Percentiles rank a stretch among this genome's conserved stretches.
Evolutionary conservation across 2,113 vertebrate genomes (phyloP).

Genomic region (Nannospalax galili): DNA sequence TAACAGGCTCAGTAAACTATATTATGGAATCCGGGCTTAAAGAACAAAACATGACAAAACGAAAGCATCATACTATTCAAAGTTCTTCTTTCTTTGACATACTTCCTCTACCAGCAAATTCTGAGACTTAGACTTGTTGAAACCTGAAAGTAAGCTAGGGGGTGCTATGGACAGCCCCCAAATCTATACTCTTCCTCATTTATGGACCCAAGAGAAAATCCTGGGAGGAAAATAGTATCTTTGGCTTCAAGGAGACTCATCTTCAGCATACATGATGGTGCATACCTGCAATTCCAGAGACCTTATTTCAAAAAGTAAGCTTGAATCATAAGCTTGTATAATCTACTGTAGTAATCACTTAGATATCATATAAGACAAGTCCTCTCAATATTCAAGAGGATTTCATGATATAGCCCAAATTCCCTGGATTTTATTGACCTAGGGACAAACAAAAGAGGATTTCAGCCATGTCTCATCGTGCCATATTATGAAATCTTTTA

Average conservation of each 20-base stretch:
- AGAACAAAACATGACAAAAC: no score
- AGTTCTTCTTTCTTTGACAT: neutral
- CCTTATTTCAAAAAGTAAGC: neutral
- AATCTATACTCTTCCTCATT: neutral
- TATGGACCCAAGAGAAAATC: neutral
- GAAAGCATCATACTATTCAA: no score
- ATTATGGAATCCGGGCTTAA: neutral
- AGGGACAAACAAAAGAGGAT: neutral
- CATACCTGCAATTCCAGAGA: neutral
- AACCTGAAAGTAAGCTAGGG: neutral
- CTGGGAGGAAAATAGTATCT: slow-evolving; percentile 6
- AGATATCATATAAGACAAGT: neutral
- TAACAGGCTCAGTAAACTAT: neutral
- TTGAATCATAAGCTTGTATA: neutral
- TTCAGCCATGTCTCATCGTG: slow-evolving; percentile 48
- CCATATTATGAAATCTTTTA: slow-evolving; percentile 44
- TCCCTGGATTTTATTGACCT: neutral
- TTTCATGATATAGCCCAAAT: slow-evolving; percentile 10
- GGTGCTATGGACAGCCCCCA: neutral
- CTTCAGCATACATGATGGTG: neutral
- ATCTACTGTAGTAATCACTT: neutral
- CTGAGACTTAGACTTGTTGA: neutral
- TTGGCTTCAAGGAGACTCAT: no score
- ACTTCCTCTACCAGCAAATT: neutral
- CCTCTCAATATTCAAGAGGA: neutral